Evolutionary conservation across 2,888 invertebrate species (phyloP), one percentile per base, ranked within the genome.

Genomic region (Macrosoma leucophasiata): DNA sequence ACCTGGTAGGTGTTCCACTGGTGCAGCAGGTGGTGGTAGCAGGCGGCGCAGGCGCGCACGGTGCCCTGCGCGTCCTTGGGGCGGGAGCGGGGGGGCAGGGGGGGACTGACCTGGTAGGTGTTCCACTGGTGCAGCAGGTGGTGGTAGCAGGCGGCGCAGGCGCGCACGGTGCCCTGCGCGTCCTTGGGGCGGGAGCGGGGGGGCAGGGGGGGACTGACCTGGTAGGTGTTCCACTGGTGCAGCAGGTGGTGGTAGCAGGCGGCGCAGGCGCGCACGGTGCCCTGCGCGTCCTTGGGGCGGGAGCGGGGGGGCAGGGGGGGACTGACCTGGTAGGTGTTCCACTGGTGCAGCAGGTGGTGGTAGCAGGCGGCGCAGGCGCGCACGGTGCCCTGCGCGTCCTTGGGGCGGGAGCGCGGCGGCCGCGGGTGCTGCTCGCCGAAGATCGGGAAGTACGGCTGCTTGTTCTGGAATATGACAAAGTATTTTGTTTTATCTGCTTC

Each of bases 101-200:
- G 13, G 26, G 25, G 15, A 36, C 55, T 62, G n/a, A 89, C 89
- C 85, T 91, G 87, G 67, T 91, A 94, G 13, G 88, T 86, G 63
- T 91, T 91, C 96, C 96, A 97, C 79, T 97, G 97, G 58, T 92
- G 90, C 61, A 93, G 84, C 45, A 97, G 87, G 62, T 95, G 92
- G 62, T 91, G 90, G 68, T 93, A 92, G 75, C 97, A 97, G 41
- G 91, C 89, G 52, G 88, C 86, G 74, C 96, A 96, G 7, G 93
- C 92, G 71, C 93, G 89, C 36, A 91, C 91, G 74, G 86, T 90
- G 67, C 86, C 94, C 85, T 71, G 90, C 72, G 76, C 93, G 84
- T 95, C 94, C 87, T 95, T 94, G 29, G 95, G 95, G 28, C 94
- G 86, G 36, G 95, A 94, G 58, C 93, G 88, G 31, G 93, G 90